These are phyloP conservation scores for Plebejus anna DNA, from an alignment of 2,888 invertebrate genomes.

Conservation along the genomic window DNA sequence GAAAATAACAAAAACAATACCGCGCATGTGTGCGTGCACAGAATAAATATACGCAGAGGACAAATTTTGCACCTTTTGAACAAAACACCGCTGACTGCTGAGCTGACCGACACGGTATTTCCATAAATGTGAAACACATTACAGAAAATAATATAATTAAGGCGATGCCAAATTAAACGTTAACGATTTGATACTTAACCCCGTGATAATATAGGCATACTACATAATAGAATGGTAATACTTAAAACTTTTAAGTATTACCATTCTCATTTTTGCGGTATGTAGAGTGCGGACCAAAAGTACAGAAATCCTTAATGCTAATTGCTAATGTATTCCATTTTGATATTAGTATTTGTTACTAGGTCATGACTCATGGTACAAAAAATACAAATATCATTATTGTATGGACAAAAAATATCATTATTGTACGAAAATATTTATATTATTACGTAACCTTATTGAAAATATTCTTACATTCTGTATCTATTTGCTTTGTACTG, in stretches of 20 bases:
- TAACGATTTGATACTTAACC: too few relatives aligned
- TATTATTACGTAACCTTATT: not conserved
- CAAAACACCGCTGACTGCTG: not conserved
- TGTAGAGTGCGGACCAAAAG: too few relatives aligned
- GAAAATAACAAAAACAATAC: constrained; percentile 16
- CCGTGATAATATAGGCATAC: too few relatives aligned
- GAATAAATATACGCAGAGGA: constrained; percentile 7
- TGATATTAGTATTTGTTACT: too few relatives aligned
- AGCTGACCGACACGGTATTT: not conserved
- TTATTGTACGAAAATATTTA: not conserved
- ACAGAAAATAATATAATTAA: too few relatives aligned
- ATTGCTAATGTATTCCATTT: too few relatives aligned
- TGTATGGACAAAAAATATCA: not conserved
- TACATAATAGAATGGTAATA: too few relatives aligned
- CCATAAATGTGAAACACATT: not conserved
- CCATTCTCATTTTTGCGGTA: too few relatives aligned
- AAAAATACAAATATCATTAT: not conserved
- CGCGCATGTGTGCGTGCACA: not conserved
- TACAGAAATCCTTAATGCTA: too few relatives aligned
- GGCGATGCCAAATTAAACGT: too few relatives aligned
- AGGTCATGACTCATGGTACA: too few relatives aligned
- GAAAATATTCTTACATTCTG: not conserved
- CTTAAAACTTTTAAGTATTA: too few relatives aligned
- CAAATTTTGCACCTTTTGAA: not conserved
- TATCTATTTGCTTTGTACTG: not conserved